Evolutionary conservation across 2,888 invertebrate genomes (phyloP).

Genomic region (Frankliniella intonsa): DNA sequence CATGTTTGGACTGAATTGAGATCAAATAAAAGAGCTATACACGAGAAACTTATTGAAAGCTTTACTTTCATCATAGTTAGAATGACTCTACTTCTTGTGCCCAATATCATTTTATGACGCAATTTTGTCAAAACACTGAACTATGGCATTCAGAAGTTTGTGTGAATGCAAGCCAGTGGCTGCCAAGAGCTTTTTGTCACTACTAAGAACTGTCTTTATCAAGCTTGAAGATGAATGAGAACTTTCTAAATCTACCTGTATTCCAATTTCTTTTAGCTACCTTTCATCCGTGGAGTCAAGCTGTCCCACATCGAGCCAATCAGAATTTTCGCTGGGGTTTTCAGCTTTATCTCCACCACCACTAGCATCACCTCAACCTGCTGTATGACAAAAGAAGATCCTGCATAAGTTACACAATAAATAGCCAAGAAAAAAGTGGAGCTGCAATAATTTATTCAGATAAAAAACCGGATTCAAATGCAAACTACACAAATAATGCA

Average conservation of each 20-base stretch:
- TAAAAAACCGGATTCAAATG: neutral
- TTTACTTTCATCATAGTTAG: neutral
- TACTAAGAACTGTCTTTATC: neutral
- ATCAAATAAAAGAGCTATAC: neutral
- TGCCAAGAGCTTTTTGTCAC: neutral
- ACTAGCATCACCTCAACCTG: neutral
- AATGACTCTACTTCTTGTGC: neutral
- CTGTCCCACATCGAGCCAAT: neutral
- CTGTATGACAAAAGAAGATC: neutral
- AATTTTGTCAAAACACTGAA: neutral
- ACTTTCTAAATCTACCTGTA: neutral
- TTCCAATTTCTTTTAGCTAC: neutral
- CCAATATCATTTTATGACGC: neutral
- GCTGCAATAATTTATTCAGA: neutral
- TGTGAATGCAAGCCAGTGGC: constrained; percentile 8
- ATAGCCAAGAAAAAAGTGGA: neutral
- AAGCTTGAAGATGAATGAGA: neutral
- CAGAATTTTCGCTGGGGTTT: neutral
- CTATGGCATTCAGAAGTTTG: neutral
- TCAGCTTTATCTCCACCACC: neutral
- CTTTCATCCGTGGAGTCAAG: neutral
- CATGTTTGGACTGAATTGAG: neutral
- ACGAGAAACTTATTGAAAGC: neutral
- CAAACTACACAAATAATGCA: no score
- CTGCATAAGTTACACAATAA: neutral